A percentile compares a stretch with the other conserved stretches of the same genome.
Evolutionary conservation across 2,888 invertebrate species (phyloP).

Genomic region (Luffia ferchaultella): DNA sequence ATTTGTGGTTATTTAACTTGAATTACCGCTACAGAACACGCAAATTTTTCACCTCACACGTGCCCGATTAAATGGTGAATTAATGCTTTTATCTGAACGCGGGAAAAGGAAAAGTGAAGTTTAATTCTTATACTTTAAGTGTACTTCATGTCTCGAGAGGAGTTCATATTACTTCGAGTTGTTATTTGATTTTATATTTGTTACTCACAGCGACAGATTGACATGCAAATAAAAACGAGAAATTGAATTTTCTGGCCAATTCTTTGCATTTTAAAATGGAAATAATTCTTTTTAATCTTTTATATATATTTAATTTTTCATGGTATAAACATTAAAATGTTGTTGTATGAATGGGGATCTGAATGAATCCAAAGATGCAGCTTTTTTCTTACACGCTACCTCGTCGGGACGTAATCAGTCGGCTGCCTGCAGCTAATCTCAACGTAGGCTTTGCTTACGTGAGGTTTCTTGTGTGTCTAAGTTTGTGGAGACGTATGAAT

Average conservation of each 20-base stretch:
- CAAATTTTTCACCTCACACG: not conserved
- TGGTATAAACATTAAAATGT: not conserved
- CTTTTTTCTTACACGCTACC: slow-evolving; percentile 26
- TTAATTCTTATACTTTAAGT: no score
- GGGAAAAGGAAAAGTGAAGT: no score
- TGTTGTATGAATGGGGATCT: slow-evolving; percentile 27
- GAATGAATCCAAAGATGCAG: slow-evolving; percentile 31
- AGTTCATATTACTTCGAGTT: no score
- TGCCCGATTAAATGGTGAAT: not conserved
- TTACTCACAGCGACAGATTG: no score
- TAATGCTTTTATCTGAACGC: not conserved
- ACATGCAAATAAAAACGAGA: no score
- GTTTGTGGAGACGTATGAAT: not conserved
- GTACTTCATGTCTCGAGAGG: no score
- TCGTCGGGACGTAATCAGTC: slow-evolving; percentile 42
- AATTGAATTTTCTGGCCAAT: no score
- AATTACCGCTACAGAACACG: not conserved
- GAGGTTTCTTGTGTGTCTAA: not conserved
- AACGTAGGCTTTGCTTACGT: not conserved
- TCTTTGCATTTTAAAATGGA: no score
- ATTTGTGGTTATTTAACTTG: not conserved
- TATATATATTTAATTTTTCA: no score
- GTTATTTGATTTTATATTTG: no score
- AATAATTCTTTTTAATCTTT: no score
- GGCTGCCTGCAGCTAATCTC: slow-evolving; percentile 52